These are phyloP conservation scores for Tetranychus truncatus DNA, from an alignment of 2,888 invertebrate species.

Conservation along the genomic window DNA sequence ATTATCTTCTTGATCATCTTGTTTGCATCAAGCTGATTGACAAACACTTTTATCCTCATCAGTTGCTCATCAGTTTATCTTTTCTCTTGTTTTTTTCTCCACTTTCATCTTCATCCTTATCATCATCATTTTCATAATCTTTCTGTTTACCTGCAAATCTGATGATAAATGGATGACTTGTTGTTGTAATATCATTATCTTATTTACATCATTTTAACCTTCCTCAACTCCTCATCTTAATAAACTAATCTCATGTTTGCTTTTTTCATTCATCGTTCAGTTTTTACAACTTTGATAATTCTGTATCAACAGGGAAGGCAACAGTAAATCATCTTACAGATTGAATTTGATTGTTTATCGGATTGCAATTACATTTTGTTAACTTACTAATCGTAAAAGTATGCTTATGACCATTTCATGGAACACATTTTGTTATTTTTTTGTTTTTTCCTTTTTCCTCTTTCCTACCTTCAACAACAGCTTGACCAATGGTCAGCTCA, in stretches of 20 bases:
- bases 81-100: not conserved
- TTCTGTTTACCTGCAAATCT: not conserved
- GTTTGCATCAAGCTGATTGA: too few species aligned
- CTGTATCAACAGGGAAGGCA: not conserved
- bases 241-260: not conserved
- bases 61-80: not conserved
- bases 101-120: not conserved
- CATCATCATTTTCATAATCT: not conserved
- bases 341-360: not conserved
- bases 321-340: not conserved
- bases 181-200: not conserved
- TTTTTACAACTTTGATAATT: not conserved
- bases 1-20: too few species aligned
- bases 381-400: too few species aligned
- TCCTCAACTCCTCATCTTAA: not conserved
- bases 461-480: too few species aligned
- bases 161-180: not conserved
- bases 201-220: not conserved
- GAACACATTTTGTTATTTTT: too few species aligned
- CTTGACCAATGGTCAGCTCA: too few species aligned
- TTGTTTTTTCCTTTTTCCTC: too few species aligned
- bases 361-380: not conserved
- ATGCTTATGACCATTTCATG: too few species aligned
- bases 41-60: too few species aligned
- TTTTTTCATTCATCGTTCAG: too few species aligned